Conservation (phyloP, 2,888 invertebrate genomes). For the Brachynemurus nebulosus region DNA sequence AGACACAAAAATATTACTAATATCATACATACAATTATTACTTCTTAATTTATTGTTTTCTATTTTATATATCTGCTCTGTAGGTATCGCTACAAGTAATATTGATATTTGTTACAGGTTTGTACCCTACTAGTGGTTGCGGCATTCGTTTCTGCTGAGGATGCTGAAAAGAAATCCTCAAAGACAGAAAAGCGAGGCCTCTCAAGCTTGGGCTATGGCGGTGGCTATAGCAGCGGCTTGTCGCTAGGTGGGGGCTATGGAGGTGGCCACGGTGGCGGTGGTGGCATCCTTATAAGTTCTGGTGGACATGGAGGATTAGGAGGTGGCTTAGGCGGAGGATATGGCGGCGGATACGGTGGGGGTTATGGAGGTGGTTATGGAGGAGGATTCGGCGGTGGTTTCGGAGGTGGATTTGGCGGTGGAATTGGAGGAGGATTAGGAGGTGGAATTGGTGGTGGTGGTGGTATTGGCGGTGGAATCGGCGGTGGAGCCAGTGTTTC, state of each 20-base stretch:
- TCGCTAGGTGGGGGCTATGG: constrained; percentile 15
- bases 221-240: constrained; percentile 10
- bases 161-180: constrained; percentile 9
- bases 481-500: constrained; percentile 6
- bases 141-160: constrained; percentile 27
- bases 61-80: too few species aligned
- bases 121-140: constrained; percentile 31
- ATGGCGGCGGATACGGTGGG: constrained; percentile 16
- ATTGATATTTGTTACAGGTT: too few species aligned
- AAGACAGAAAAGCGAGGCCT: constrained; percentile 7
- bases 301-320: constrained; percentile 13
- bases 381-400: constrained; percentile 16
- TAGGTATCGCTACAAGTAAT: too few species aligned
- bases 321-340: constrained; percentile 12
- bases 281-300: constrained; percentile 10
- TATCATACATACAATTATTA: too few species aligned
- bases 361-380: constrained; percentile 15
- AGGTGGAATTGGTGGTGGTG: constrained; percentile 8
- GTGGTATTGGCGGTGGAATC: constrained; percentile 9
- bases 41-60: too few species aligned
- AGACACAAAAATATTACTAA: too few species aligned
- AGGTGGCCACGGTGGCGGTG: constrained; percentile 13
- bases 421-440: constrained; percentile 8
- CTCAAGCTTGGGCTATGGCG: constrained; percentile 9
- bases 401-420: constrained; percentile 16